Evolutionary conservation across 2,888 invertebrate species (phyloP), one percentile per base, ranked within the genome.

Genomic region (Hybos culiciformis): DNA sequence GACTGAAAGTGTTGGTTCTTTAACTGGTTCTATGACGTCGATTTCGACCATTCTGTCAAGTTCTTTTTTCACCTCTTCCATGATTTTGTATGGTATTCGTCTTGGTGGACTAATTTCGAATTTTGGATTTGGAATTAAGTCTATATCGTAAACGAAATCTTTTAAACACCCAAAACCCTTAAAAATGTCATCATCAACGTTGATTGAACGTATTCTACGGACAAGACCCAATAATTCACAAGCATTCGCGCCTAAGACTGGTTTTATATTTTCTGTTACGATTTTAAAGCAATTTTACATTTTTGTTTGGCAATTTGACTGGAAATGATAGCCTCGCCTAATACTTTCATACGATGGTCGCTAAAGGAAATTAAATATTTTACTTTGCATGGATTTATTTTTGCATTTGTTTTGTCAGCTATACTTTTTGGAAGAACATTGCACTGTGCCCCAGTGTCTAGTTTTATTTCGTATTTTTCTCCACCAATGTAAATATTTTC

Each of bases 21-120:
- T 39, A 1, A 43, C 44, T 38, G 41, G 46, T 33, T 14, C 39
- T 21, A 48, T 17, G 9, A 46, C 45, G 19, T 33, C 23, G 14
- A 48, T 33, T 24, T 44, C 43, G 11, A 46, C 23, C 47, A 48
- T 48, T 26, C 45, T 38, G n/a, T 48, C 43, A n/a, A 45, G 44
- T 39, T 45, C 47, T 17, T 43, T 46, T 44, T 48, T 47, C 1
- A 49, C 46, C 4, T 40, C 15, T 9, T 46, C 39, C 17, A 42
- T n/a, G n/a, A n/a, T n/a, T n/a, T n/a, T n/a, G n/a, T n/a, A n/a
- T 8, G 48, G 49, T 18, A 49, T 48, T 33, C 29, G 41, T 26
- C 48, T 29, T 29, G 49, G 43, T 14, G 49, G 44, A 12, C 46
- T 49, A 26, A 45, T 43, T 24, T 47, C 41, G 18, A 50, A 50